phyloP scores from a whole-genome alignment of 23 tunicate genomes.

The Styela clava region DNA sequence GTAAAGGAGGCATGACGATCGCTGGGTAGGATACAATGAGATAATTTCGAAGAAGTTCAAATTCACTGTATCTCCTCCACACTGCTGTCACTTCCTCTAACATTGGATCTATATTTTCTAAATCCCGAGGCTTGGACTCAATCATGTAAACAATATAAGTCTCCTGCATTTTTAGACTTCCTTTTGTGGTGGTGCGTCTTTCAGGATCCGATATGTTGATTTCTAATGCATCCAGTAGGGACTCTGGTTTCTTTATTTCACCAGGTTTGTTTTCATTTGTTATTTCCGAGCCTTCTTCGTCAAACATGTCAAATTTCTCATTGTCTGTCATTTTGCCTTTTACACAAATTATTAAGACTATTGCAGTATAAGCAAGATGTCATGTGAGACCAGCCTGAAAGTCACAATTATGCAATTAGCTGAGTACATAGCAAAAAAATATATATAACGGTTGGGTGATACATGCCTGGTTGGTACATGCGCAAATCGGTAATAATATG shows the following conservation, averaged over 20 bases:
- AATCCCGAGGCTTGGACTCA: slow-evolving; percentile 58
- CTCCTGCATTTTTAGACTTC: slow-evolving; percentile 85
- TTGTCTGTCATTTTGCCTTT: neutral
- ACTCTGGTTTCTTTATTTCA: neutral
- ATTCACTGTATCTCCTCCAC: slow-evolving; percentile 88
- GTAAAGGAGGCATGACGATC: slow-evolving; percentile 80
- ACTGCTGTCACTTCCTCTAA: slow-evolving; percentile 58
- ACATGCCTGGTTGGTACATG: too few species aligned
- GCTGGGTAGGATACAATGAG: slow-evolving; percentile 68
- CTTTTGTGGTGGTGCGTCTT: slow-evolving; percentile 36
- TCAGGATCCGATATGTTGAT: slow-evolving; percentile 89
- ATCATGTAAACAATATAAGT: slow-evolving; percentile 76
- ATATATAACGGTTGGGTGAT: too few species aligned
- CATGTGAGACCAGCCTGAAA: too few species aligned
- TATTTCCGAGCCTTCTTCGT: slow-evolving; percentile 23
- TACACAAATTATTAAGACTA: too few species aligned
- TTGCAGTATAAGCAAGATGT: too few species aligned
- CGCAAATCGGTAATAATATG: too few species aligned
- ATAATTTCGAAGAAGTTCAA: slow-evolving; percentile 80
- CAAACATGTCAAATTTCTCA: slow-evolving; percentile 25
- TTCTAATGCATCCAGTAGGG: slow-evolving; percentile 39
- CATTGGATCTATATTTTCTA: neutral
- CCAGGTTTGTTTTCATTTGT: neutral
- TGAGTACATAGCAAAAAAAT: too few species aligned
- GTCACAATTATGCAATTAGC: too few species aligned